These are phyloP conservation scores for Drosophila tsacasi DNA, from an alignment of 1,140 invertebrate genomes.

Conservation along the genomic window DNA sequence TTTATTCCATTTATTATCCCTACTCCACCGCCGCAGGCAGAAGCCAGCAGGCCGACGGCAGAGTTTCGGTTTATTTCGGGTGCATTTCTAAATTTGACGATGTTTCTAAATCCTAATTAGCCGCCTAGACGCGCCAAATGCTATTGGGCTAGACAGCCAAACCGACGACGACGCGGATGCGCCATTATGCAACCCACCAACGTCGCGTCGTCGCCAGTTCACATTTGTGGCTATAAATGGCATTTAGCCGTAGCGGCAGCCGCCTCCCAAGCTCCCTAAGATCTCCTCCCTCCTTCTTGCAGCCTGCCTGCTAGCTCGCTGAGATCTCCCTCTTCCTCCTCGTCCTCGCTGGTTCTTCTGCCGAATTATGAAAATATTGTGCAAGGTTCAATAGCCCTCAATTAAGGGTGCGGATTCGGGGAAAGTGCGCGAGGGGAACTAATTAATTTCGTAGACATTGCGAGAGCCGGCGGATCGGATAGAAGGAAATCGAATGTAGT, in stretches of 20 bases:
- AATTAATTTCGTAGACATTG: constrained; percentile 43
- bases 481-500: constrained; percentile 20
- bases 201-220: constrained; percentile 65
- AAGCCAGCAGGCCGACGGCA: constrained; percentile 12
- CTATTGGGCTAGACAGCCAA: constrained; percentile 66
- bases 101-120: constrained; percentile 83
- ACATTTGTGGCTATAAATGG: constrained; percentile 80
- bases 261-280: constrained; percentile 14
- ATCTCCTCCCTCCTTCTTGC: neutral
- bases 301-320: neutral
- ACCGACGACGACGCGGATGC: constrained; percentile 45
- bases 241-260: constrained; percentile 53
- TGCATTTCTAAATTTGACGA: constrained; percentile 78
- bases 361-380: constrained; percentile 79
- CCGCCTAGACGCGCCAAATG: constrained; percentile 72
- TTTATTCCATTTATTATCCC: constrained; percentile 80
- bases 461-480: constrained; percentile 23
- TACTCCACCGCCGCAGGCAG: constrained; percentile 43
- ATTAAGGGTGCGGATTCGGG: constrained; percentile 49
- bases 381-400: constrained; percentile 75
- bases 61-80: constrained; percentile 68
- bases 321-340: neutral
- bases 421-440: constrained; percentile 16
- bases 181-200: constrained; percentile 72
- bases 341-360: constrained; percentile 11